Base-by-base conservation (phyloP, 2,888 invertebrate genomes). In the Polylopha cassiicola region DNA sequence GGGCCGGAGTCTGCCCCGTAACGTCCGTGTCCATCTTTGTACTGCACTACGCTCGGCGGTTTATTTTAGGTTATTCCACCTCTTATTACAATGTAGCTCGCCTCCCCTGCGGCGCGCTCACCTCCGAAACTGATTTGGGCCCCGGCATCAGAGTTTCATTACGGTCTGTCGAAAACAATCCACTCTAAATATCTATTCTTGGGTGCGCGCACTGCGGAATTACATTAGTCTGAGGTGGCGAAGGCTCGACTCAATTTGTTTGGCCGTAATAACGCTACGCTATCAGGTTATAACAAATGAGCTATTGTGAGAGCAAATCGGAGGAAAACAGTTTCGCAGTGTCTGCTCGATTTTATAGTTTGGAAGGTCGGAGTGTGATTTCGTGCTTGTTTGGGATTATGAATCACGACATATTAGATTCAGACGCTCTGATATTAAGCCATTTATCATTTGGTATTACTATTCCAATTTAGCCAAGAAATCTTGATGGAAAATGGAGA, bases 161-260 rank as follows among this genome's bases (percentile, higher is more conserved):
- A 85, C 82, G 84, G 82, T 84, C 85, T 84, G 85, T 84, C 85
- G 84, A 85, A 85, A 85, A 85, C 85, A 85, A 84, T 85, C 84
- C 84, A 84, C 77, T 84, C 84, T 84, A 85, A 85, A 85, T 82
- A 85, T 85, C 84, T 84, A 79, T 84, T 85, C 84, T 85, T 85
- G 80, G 80, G 78, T 68, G 78, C 74, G 75, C 77, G 74, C 81
- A 75, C 76, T 76, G 68, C 72, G 80, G 70, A 82, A 85, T 85
- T 85, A 82, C 82, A 84, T 85, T 85, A 84, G 84, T 84, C 85
- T 85, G 85, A 84, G 85, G 85, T 85, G 85, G 85, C 81, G 82
- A 80, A 81, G 82, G 75, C 82, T 82, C 81, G 79, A 81, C 82
- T 85, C 85, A 82, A 85, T 85, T 85, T 85, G 84, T 85, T 84